These are phyloP conservation scores for Chaetodon trifasciatus DNA, from an alignment of 2,797 vertebrate genomes.

Conservation along the genomic window DNA sequence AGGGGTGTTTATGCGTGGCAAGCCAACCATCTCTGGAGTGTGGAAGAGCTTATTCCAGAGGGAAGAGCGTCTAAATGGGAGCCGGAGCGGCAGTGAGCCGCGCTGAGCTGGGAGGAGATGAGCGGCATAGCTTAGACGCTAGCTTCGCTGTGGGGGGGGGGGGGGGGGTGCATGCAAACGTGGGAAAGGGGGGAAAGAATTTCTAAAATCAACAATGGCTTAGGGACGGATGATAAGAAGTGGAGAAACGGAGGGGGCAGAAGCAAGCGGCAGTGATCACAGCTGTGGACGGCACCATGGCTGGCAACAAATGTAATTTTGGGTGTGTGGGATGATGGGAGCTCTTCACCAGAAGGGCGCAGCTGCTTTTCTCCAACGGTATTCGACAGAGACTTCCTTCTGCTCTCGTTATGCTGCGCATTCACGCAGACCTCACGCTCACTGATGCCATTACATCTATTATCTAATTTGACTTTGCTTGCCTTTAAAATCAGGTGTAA, in stretches of 20 bases:
- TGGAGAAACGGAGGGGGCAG: conserved; percentile 13
- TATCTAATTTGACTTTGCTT: not conserved
- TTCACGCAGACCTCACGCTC: not conserved
- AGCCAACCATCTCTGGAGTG: conserved; percentile 71
- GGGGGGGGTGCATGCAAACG: conserved; percentile 36
- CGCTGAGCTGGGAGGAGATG: conserved; percentile 57
- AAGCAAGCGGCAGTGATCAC: conserved; percentile 45
- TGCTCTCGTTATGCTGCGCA: conserved; percentile 14
- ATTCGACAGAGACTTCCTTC: conserved; percentile 38
- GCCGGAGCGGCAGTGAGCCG: conserved; percentile 31
- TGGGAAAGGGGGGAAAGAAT: conserved; percentile 54
- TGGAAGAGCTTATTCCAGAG: conserved; percentile 70
- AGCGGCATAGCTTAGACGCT: conserved; percentile 51
- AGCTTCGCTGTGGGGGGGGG: conserved; percentile 34
- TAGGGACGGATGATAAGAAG: conserved; percentile 49
- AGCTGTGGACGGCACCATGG: conserved; percentile 68
- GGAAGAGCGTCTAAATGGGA: conserved; percentile 64
- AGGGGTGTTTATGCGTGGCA: conserved; percentile 70
- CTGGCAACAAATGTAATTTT: conserved; percentile 61
- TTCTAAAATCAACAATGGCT: conserved; percentile 77
- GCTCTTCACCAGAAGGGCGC: conserved; percentile 66
- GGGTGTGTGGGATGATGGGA: conserved; percentile 48
- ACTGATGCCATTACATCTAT: conserved; percentile 7
- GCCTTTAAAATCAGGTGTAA: not conserved
- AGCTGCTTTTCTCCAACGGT: conserved; percentile 64